These are phyloP conservation scores for Zaprionus bogoriensis DNA, from an alignment of 2,888 invertebrate genomes.

Conservation along the genomic window DNA sequence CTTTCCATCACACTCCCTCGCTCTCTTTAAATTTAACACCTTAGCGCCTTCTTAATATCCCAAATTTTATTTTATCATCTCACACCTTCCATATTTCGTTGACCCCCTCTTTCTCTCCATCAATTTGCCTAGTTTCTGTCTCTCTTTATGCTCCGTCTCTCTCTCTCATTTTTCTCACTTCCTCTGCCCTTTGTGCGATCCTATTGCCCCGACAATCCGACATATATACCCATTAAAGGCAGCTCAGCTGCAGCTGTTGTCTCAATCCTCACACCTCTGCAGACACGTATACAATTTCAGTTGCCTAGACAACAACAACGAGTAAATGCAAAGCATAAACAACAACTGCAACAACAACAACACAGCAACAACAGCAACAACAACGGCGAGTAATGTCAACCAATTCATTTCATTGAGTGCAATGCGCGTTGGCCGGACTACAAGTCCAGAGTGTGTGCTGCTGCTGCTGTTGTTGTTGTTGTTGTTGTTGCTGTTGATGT, in stretches of 20 bases:
- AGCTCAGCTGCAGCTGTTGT: conserved; percentile 72
- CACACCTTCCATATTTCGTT: too few relatives aligned
- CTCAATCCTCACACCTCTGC: conserved; percentile 68
- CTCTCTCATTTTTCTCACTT: too few relatives aligned
- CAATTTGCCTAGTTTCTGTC: too few relatives aligned
- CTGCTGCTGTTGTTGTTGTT: background rate
- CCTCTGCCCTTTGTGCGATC: too few relatives aligned
- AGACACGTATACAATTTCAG: conserved; percentile 45
- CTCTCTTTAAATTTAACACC: too few relatives aligned
- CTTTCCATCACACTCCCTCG: too few relatives aligned
- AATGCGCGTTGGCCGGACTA: conserved; percentile 70
- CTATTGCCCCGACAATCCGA: conserved; percentile 72
- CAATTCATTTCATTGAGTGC: conserved; percentile 78
- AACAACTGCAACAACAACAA: conserved; percentile 24
- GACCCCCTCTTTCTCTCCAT: too few relatives aligned
- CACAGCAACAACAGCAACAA: conserved; percentile 27
- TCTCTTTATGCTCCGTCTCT: background rate
- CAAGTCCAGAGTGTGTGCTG: conserved; percentile 19
- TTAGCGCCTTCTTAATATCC: too few relatives aligned
- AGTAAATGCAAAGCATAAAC: too few relatives aligned
- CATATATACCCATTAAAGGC: conserved; percentile 73
- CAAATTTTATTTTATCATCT: too few relatives aligned
- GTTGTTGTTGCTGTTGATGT: background rate
- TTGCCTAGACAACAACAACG: conserved; percentile 36
- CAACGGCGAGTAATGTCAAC: conserved; percentile 70